phyloP scores from a whole-genome alignment of 2,888 invertebrate genomes.

The Nemurella pictetii region DNA sequence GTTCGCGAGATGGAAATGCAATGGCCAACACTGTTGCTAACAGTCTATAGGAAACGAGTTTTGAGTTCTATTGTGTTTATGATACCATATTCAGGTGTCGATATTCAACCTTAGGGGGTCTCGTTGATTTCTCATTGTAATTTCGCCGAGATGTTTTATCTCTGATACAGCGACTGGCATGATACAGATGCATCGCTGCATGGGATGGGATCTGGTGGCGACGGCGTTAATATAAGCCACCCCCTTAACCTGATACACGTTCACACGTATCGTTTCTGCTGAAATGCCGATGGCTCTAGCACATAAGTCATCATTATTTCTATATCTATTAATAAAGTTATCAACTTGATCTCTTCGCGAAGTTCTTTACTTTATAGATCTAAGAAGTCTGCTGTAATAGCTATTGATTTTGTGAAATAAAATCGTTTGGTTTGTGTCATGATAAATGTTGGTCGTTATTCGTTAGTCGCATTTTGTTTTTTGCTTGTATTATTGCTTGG shows the following conservation, averaged over 20 bases:
- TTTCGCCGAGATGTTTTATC: not conserved
- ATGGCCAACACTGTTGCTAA: not conserved
- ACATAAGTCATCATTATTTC: slow-evolving; percentile 8
- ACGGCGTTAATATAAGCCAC: not conserved
- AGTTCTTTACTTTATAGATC: not conserved
- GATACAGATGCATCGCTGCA: not conserved
- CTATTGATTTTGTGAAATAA: not conserved
- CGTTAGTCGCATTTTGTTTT: not conserved
- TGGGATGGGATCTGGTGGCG: not conserved
- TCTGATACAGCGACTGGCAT: not conserved
- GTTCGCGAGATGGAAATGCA: not conserved
- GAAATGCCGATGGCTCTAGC: not conserved
- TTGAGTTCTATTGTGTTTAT: slow-evolving; percentile 6
- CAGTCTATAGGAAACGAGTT: not conserved
- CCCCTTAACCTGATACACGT: slow-evolving; percentile 9
- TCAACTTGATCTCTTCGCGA: not conserved
- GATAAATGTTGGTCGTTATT: not conserved
- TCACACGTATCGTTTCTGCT: not conserved
- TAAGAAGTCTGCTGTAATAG: not conserved
- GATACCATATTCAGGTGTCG: slow-evolving; percentile 19
- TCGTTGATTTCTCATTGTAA: slow-evolving; percentile 19
- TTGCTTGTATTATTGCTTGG: too few species aligned
- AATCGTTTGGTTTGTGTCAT: not conserved
- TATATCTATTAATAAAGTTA: not conserved
- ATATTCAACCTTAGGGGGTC: slow-evolving; percentile 9